phyloP scores from a whole-genome alignment of 2,888 invertebrate species.

The Hemithea aestivaria region DNA sequence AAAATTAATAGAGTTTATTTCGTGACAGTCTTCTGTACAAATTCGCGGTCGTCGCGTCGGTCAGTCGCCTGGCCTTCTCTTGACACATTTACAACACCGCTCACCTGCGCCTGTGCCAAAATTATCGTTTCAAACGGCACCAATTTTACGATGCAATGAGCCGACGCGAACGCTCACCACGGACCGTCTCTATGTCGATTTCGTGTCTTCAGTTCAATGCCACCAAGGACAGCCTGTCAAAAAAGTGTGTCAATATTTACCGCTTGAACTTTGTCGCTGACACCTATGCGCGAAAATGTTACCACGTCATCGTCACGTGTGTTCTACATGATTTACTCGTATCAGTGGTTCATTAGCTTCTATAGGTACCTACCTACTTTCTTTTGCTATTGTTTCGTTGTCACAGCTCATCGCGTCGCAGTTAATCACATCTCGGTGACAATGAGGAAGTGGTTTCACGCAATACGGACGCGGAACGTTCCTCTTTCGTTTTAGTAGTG shows the following conservation, averaged over 20 bases:
- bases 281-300: slow-evolving; percentile 10
- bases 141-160: not conserved
- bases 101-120: not conserved
- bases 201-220: slow-evolving; percentile 19
- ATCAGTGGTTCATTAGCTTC: slow-evolving; percentile 3
- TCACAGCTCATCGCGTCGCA: slow-evolving; percentile 2
- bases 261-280: slow-evolving; percentile 5
- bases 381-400: slow-evolving; percentile 10
- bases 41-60: too few relatives aligned
- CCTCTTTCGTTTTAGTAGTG: slow-evolving; percentile 18
- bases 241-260: slow-evolving; percentile 16
- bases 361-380: slow-evolving; percentile 8
- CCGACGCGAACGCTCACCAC: too few relatives aligned
- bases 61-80: too few relatives aligned
- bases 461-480: slow-evolving; percentile 47
- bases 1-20: too few relatives aligned
- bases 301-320: slow-evolving; percentile 10
- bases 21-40: too few relatives aligned
- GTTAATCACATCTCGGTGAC: slow-evolving; percentile 15
- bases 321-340: slow-evolving; percentile 5
- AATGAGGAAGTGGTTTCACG: slow-evolving; percentile 31
- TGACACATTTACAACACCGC: too few relatives aligned
- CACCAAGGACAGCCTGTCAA: slow-evolving; percentile 13
- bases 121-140: not conserved
- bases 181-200: too few relatives aligned